Base-by-base conservation (phyloP, 2,888 invertebrate genomes). In the Eupithecia insigniata region DNA sequence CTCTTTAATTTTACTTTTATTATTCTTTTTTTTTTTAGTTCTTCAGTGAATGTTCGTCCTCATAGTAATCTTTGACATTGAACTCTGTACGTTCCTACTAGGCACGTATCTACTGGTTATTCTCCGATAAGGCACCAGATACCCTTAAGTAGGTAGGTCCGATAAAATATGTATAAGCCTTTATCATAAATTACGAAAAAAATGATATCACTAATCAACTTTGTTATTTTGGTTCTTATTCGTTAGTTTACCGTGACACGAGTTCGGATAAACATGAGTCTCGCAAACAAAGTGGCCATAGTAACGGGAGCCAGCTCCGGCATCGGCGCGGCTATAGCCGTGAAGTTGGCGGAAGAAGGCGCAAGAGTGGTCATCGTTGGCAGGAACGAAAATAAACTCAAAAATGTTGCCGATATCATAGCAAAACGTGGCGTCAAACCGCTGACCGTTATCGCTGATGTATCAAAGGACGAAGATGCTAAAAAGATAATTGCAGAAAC, bases 251-350 rank as follows among this genome's bases (percentile, higher is more conserved):
- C 46, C n/a, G n/a, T n/a, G n/a, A n/a, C 5, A 46, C 46, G 8
- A 7, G n/a, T 8, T 46, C 46, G 46, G 8, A n/a, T 46, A n/a
- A 46, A 46, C 46, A 46, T 46, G 46, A n/a, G n/a, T 46, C 46
- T 86, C 46, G 12, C 67, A 14, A 76, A 82, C n/a, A 88, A 87
- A 83, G 85, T 87, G 1, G 86, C 87, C 10, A 71, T 87, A 34
- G 81, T 88, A 28, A 87, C 86, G 4, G 88, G 87, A 5, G 83
- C 83, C 0, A 85, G 87, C 72, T 85, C 87, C 2, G 87, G 87
- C 1, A 87, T 89, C 14, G 88, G 88, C 3, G 87, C 87, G 7
- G 80, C 86, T 0, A 83, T 84, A 18, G 88, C 87, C 0, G 67
- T 84, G 12, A 73, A 74, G 14, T 78, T 82, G n/a, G 76, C 79